Percentiles rank a stretch among this genome's conserved stretches.
Conservation (phyloP, 2,888 invertebrate genomes). For the Epinotia bilunana region DNA sequence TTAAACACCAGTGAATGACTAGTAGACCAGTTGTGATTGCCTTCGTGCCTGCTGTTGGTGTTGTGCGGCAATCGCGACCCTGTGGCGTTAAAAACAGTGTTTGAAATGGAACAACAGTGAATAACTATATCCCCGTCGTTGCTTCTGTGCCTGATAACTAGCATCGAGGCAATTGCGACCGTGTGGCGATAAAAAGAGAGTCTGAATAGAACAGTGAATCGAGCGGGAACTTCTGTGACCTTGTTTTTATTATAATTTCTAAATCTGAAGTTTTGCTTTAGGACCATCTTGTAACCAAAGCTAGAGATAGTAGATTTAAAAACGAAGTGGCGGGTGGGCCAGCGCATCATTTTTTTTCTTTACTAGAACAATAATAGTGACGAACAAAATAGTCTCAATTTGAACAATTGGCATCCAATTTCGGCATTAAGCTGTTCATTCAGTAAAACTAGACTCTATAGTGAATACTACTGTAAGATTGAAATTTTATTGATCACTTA, state of each 20-base stretch:
- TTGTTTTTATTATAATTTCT: not conserved
- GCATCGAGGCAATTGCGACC: not conserved
- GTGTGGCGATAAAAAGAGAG: not conserved
- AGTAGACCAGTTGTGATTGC: not conserved
- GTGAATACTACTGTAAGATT: not conserved
- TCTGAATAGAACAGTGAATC: not conserved
- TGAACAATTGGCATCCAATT: not conserved
- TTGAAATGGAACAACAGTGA: not conserved
- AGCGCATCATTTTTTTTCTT: not conserved
- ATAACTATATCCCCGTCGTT: not conserved
- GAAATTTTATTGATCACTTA: not conserved
- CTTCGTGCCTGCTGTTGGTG: not conserved
- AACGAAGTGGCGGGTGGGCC: not conserved
- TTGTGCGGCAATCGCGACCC: not conserved
- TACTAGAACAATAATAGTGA: not conserved
- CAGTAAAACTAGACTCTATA: not conserved
- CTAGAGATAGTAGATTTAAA: not conserved
- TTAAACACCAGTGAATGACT: conserved; percentile 5
- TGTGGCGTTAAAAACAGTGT: not conserved
- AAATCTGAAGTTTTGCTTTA: not conserved
- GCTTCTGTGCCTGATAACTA: not conserved
- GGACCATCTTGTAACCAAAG: not conserved
- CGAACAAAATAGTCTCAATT: not conserved
- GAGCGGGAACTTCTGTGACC: not conserved
- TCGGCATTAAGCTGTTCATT: not conserved